Percentiles rank a stretch among this genome's conserved stretches.
These are phyloP conservation scores for Canis aureus DNA, from an alignment of 2,113 vertebrate genomes.

Conservation along the genomic window DNA sequence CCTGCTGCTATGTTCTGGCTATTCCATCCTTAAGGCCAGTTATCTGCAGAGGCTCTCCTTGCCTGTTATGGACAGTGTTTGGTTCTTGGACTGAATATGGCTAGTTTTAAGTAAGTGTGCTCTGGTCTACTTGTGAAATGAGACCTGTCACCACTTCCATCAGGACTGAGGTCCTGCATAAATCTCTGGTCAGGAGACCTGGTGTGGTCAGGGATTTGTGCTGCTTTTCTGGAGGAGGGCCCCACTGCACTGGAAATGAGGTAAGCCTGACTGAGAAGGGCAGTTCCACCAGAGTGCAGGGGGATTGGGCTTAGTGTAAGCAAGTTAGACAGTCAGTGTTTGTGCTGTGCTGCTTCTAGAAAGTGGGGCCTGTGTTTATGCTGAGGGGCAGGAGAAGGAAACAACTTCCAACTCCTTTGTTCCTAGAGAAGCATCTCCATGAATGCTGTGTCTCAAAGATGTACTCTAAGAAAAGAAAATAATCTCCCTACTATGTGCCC, in stretches of 20 bases:
- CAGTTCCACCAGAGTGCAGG: background rate
- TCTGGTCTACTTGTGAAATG: background rate
- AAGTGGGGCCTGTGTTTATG: background rate
- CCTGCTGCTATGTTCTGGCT: background rate
- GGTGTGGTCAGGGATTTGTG: background rate
- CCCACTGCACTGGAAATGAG: too few species aligned
- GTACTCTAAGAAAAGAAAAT: background rate
- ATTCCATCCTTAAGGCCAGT: background rate
- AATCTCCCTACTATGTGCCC: background rate
- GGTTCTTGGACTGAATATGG: background rate
- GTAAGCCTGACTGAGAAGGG: background rate
- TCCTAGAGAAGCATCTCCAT: background rate
- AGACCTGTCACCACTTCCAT: background rate
- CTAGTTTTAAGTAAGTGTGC: background rate
- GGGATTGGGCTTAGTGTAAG: background rate
- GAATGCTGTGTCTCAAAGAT: background rate
- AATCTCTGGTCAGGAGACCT: background rate
- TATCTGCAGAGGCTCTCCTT: background rate
- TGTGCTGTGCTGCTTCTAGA: background rate
- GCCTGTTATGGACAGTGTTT: background rate
- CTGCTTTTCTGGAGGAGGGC: background rate
- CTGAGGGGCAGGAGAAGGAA: background rate
- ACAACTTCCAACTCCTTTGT: background rate
- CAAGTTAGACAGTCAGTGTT: background rate
- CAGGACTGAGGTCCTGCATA: background rate